phyloP scores from a whole-genome alignment of 1,140 invertebrate genomes.

The Battus philenor region DNA sequence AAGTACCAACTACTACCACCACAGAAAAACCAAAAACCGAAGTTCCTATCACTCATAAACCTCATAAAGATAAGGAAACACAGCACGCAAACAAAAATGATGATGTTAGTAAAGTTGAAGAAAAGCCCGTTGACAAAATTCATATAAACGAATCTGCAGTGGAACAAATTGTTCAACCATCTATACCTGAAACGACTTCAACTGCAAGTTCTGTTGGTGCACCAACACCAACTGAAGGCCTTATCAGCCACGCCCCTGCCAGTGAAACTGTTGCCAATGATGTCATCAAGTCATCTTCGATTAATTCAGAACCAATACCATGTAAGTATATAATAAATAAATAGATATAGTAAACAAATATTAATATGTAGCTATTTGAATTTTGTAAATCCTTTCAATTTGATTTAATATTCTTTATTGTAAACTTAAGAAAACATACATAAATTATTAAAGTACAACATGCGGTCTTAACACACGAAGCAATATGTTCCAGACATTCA shows the following conservation, averaged over 20 bases:
- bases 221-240: slow-evolving; percentile 58
- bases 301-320: slow-evolving; percentile 56
- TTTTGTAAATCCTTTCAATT: too few relatives aligned
- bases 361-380: too few relatives aligned
- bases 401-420: too few relatives aligned
- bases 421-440: too few relatives aligned
- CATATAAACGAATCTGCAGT: slow-evolving; percentile 30
- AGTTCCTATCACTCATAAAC: slow-evolving; percentile 35
- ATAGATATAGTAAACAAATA: too few relatives aligned
- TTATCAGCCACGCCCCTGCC: slow-evolving; percentile 34
- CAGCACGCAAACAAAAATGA: slow-evolving; percentile 30
- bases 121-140: slow-evolving; percentile 25
- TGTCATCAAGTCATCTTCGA: slow-evolving; percentile 41
- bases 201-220: slow-evolving; percentile 40
- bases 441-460: too few relatives aligned
- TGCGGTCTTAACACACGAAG: too few relatives aligned
- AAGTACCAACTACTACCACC: slow-evolving; percentile 22
- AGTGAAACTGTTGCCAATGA: slow-evolving; percentile 19
- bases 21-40: slow-evolving; percentile 47
- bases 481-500: too few relatives aligned
- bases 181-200: slow-evolving; percentile 43
- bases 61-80: slow-evolving; percentile 51
- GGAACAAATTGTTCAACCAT: slow-evolving; percentile 40
- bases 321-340: slow-evolving; percentile 55
- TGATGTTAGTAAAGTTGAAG: slow-evolving; percentile 35